Base-by-base conservation (phyloP, 2,797 vertebrate species). In the Craterocephalus amniculus region DNA sequence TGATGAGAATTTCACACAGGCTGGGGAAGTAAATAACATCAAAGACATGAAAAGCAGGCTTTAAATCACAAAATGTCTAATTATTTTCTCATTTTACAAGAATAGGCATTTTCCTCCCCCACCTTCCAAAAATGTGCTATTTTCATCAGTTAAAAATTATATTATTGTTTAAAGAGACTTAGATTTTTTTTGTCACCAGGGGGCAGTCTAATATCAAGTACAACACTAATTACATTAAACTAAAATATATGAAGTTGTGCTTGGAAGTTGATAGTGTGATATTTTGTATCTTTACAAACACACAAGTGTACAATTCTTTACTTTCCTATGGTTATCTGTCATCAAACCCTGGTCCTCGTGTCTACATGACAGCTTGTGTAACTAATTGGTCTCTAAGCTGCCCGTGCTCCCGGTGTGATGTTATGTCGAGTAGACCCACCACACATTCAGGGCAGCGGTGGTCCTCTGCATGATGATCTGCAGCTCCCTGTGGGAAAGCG, bases 391-490 rank as follows among this genome's bases (percentile, higher is more conserved):
- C 74, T 57, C 64, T 6, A 0, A n/a, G 58, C 58, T 63, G 65
- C 54, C 69, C 35, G 32, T 34, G 34, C 61, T 80, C 68, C 49
- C 58, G 52, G 58, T 9, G 26, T 86, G 85, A 87, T 40, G 78
- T 90, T 83, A 88, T 82, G 61, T 63, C 13, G 0, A 16, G 35
- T 58, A 77, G 84, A 87, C 74, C 43, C 64, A 76, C 67, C 80
- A 35, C 81, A 73, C 56, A 38, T 66, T 40, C 18, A 48, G 63
- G 58, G n/a, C 63, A 58, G 38, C 18, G 88, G 88, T 89, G 88
- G 91, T 91, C 89, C n/a, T 0, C 57, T 32, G 64, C 14, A 3
- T 84, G 87, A 86, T 79, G 83, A 83, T 76, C 74, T 83, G 85
- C 87, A 77, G 72, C 7, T 54, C 63, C 74, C 64, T 31, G 69